Conservation (phyloP, 2,888 invertebrate species). For the Spilosoma lubricipeda region DNA sequence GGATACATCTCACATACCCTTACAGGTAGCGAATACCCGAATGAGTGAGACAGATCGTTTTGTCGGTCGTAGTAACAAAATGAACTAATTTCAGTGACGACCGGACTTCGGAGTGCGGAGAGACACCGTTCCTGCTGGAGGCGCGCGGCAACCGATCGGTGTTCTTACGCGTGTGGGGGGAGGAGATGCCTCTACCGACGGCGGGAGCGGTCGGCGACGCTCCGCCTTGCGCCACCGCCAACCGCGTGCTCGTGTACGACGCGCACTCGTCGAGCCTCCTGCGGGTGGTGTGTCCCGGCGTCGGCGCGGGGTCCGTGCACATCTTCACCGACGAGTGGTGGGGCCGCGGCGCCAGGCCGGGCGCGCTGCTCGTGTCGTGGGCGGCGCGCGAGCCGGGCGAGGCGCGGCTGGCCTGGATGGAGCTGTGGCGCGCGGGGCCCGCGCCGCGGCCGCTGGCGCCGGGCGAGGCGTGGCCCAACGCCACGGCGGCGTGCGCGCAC, state of each 20-base stretch:
- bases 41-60: not conserved
- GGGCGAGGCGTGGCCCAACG: constrained; percentile 83
- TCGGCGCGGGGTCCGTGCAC: constrained; percentile 87
- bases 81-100: constrained; percentile 2
- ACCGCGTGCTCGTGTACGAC: constrained; percentile 93
- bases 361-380: constrained; percentile 93
- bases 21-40: constrained; percentile 59
- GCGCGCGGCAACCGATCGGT: constrained; percentile 93
- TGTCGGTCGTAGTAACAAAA: not conserved
- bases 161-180: constrained; percentile 94
- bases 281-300: constrained; percentile 91
- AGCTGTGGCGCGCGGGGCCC: constrained; percentile 62
- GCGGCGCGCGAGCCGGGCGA: constrained; percentile 93
- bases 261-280: constrained; percentile 88
- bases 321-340: constrained; percentile 94
- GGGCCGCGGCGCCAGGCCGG: constrained; percentile 80
- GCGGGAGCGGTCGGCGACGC: constrained; percentile 82
- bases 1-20: constrained; percentile 71
- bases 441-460: constrained; percentile 40
- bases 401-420: constrained; percentile 92
- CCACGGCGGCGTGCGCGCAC: constrained; percentile 65
- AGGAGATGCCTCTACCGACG: constrained; percentile 88
- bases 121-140: constrained; percentile 92
- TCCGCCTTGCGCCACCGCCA: constrained; percentile 90
- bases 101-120: constrained; percentile 87